Percentiles rank a stretch among this genome's conserved stretches.
Conservation (phyloP, 2,113 vertebrate genomes). For the Phyllopteryx taeniolatus region DNA sequence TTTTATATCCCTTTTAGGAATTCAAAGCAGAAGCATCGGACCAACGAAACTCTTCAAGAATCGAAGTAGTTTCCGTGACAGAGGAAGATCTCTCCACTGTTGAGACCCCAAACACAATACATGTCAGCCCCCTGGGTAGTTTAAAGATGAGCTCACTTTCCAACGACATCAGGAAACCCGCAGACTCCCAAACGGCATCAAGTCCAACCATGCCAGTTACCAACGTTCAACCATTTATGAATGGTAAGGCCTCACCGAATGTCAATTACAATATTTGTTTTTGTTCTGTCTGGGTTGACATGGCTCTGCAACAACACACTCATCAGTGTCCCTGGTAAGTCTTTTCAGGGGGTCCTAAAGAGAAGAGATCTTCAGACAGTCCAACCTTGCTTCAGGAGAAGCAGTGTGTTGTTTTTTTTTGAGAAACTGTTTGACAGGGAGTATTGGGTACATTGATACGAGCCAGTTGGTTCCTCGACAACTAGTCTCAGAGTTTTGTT, state of each 20-base stretch:
- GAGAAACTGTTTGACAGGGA: too few species aligned
- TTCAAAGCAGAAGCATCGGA: conserved; percentile 1
- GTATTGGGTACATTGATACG: too few species aligned
- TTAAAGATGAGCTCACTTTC: conserved; percentile 13
- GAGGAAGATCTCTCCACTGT: conserved; percentile 67
- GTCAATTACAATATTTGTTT: neutral
- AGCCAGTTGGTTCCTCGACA: too few species aligned
- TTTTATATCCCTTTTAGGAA: conserved; percentile 23
- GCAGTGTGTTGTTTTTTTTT: too few species aligned
- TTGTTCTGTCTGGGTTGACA: neutral
- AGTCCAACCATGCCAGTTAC: conserved; percentile 63
- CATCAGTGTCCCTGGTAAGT: too few species aligned
- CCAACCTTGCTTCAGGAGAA: too few species aligned
- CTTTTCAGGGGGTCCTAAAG: too few species aligned
- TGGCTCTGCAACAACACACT: too few species aligned
- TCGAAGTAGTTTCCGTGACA: conserved; percentile 69
- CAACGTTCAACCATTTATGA: conserved; percentile 73
- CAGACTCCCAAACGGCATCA: conserved; percentile 26
- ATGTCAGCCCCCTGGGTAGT: conserved; percentile 55
- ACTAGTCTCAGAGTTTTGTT: too few species aligned
- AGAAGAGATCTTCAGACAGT: too few species aligned
- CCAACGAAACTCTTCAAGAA: conserved; percentile 34
- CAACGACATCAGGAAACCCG: conserved; percentile 16
- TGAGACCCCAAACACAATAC: conserved; percentile 57
- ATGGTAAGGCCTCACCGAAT: conserved; percentile 49